Base-by-base conservation (phyloP, 2,113 vertebrate species). In the Rhynchomys soricoides region DNA sequence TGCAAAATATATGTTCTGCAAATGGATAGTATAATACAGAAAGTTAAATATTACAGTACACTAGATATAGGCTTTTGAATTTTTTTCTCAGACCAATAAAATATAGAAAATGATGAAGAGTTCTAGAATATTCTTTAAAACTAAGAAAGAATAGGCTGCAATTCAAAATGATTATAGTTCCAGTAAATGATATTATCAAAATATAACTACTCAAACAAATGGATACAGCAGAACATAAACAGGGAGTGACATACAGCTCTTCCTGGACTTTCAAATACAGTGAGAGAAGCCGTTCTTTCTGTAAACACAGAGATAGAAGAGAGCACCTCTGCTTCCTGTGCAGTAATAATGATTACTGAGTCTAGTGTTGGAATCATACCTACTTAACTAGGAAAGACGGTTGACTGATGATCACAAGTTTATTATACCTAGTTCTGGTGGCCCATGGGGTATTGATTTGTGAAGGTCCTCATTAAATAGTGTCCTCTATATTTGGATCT, bases 381-480 rank as follows among this genome's bases (percentile, higher is more conserved):
- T 19, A 55, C 19, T 29, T 19, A 40, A n/a, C 62, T 91, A 22
- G 34, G 12, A 22, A 26, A 3, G 26, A 11, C 0, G 43, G 66
- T 50, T 21, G 57, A 71, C 3, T 6, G 24, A 3, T 68, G 43
- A 66, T 91, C 68, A 77, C 22, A 83, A 29, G 4, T 24, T 74
- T 48, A 88, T 7, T 48, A 70, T 57, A 37, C 93, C 5, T 6
- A 31, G 16, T 78, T 62, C 43, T 19, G 34, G 31, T 52, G 17
- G 29, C 70, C 45, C 75, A 17, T 26, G 31, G n/a, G 77, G 7
- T 29, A 31, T 90, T 52, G 86, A 48, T 43, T 62, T 62, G 29
- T 81, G 48, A 95, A 26, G 64, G 43, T 87, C 24, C 74, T 75
- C 73, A 90, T 95, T 95, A 93, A 26, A 62, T 66, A 34, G n/a